Conservation (phyloP, 2,888 invertebrate genomes). For the Saturnia japonica region DNA sequence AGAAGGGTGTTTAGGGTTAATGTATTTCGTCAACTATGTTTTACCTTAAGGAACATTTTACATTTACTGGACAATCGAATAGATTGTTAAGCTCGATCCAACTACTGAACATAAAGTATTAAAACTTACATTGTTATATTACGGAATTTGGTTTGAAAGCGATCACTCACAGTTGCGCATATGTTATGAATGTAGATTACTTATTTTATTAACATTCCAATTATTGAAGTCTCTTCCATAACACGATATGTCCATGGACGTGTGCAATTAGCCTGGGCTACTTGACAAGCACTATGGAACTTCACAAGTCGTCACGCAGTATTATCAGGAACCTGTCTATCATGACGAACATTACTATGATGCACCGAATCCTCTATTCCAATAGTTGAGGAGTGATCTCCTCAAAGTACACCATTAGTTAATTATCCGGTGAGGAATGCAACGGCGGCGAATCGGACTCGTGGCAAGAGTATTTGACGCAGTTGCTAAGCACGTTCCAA, state of each 20-base stretch:
- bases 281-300: neutral
- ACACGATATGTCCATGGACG: neutral
- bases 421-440: conserved; percentile 46
- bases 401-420: conserved; percentile 64
- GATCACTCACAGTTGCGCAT: neutral
- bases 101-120: neutral
- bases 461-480: conserved; percentile 56
- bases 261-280: no score
- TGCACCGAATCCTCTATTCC: conserved; percentile 36
- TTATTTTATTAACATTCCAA: neutral
- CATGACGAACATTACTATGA: neutral
- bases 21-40: neutral
- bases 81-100: conserved; percentile 1
- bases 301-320: neutral
- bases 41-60: neutral
- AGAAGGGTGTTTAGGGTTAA: neutral
- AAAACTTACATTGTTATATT: neutral
- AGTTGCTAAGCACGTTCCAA: conserved; percentile 85
- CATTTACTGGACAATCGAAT: neutral
- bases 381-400: conserved; percentile 52
- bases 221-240: neutral
- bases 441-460: conserved; percentile 31
- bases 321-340: neutral
- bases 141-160: neutral
- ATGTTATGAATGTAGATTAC: neutral